A percentile compares a stretch with the other conserved stretches of the same genome.
phyloP scores from a whole-genome alignment of 2,888 invertebrate species.

The Xanthia togata region DNA sequence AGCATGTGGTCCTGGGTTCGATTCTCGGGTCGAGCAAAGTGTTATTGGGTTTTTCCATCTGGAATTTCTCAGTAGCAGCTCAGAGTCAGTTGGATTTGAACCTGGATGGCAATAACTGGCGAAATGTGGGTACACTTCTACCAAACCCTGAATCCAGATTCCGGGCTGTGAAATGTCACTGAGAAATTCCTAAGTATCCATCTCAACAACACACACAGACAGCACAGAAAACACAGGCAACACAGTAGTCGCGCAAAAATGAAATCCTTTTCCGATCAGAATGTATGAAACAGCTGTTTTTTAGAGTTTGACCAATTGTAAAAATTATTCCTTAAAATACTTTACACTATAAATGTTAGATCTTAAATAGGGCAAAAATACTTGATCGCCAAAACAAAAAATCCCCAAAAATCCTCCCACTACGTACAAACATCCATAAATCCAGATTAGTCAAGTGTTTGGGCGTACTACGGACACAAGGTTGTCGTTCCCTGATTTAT shows the following conservation, averaged over 20 bases:
- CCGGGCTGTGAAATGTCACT: not conserved
- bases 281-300: not conserved
- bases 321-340: not conserved
- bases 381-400: not conserved
- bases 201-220: too few relatives aligned
- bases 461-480: slow-evolving; percentile 77
- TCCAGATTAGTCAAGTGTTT: slow-evolving; percentile 87
- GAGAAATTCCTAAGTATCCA: not conserved
- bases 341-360: not conserved
- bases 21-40: too few relatives aligned
- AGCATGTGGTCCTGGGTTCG: too few relatives aligned
- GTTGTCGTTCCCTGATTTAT: slow-evolving; percentile 83
- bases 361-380: not conserved
- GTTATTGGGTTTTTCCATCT: too few relatives aligned
- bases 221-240: too few relatives aligned
- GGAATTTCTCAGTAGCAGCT: too few relatives aligned
- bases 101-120: too few relatives aligned
- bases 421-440: slow-evolving; percentile 77
- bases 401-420: slow-evolving; percentile 13
- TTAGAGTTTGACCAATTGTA: not conserved
- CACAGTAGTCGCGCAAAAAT: not conserved
- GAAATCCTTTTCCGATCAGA: not conserved
- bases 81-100: too few relatives aligned
- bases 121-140: not conserved
- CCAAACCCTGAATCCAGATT: too few relatives aligned